These are phyloP conservation scores for Rhinatrema bivittatum DNA, from an alignment of 2,797 vertebrate genomes.

Conservation along the genomic window DNA sequence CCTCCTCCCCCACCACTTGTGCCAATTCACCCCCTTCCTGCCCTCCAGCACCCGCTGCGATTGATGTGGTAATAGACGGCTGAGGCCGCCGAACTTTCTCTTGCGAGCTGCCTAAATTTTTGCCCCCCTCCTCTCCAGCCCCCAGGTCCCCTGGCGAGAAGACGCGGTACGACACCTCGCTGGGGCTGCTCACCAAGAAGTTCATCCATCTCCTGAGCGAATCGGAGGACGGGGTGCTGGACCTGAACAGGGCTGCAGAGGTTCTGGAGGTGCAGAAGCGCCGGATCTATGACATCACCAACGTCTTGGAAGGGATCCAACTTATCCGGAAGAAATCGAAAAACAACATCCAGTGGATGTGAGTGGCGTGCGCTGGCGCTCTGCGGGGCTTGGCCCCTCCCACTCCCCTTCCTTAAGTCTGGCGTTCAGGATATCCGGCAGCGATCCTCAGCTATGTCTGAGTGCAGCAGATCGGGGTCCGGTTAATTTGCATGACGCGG, in stretches of 20 bases:
- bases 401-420: too few relatives aligned
- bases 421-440: too few relatives aligned
- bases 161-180: slow-evolving; percentile 77
- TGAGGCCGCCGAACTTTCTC: too few relatives aligned
- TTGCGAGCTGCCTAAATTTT: too few relatives aligned
- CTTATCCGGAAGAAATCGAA: slow-evolving; percentile 91
- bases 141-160: slow-evolving; percentile 84
- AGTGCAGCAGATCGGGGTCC: too few relatives aligned
- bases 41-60: too few relatives aligned
- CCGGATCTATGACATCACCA: slow-evolving; percentile 91
- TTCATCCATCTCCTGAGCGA: slow-evolving; percentile 73
- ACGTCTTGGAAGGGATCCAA: slow-evolving; percentile 85
- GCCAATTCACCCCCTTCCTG: too few relatives aligned
- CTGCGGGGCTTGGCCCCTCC: too few relatives aligned
- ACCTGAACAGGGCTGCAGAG: slow-evolving; percentile 74
- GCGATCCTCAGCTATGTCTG: too few relatives aligned
- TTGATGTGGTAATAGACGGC: too few relatives aligned
- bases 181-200: slow-evolving; percentile 77
- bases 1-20: too few relatives aligned
- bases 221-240: slow-evolving; percentile 74
- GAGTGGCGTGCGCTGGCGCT: slow-evolving; percentile 57
- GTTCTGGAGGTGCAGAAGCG: slow-evolving; percentile 79
- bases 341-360: slow-evolving; percentile 89
- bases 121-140: slow-evolving; percentile 48
- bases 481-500: too few relatives aligned